Conservation (phyloP, 2,888 invertebrate genomes). For the Atherix ibis region DNA sequence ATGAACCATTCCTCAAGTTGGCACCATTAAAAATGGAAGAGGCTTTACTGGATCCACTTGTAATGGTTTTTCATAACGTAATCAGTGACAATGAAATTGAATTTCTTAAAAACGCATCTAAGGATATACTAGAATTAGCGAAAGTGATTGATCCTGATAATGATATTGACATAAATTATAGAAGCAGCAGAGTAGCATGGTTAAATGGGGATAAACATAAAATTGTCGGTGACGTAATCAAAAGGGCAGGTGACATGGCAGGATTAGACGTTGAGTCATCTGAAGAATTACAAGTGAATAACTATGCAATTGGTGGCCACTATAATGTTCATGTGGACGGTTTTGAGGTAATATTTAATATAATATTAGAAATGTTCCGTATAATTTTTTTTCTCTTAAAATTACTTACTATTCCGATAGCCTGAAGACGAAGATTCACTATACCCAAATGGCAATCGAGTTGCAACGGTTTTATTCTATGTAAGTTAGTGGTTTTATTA, state of each 20-base stretch:
- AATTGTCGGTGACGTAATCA: constrained; percentile 33
- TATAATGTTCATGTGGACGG: constrained; percentile 39
- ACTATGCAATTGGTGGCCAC: constrained; percentile 39
- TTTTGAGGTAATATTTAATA: constrained; percentile 54
- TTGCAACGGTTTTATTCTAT: constrained; percentile 29
- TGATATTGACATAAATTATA: constrained; percentile 47
- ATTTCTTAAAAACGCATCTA: constrained; percentile 35
- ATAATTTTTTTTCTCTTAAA: too few species aligned
- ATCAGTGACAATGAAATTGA: constrained; percentile 41
- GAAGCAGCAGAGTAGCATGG: constrained; percentile 47
- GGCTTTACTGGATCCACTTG: constrained; percentile 34
- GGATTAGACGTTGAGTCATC: constrained; percentile 40
- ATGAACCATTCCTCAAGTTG: constrained; percentile 29
- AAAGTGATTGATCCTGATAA: constrained; percentile 76
- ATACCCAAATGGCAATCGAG: constrained; percentile 27
- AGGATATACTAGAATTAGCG: constrained; percentile 43
- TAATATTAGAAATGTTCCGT: too few species aligned
- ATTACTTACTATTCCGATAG: too few species aligned
- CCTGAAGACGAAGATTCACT: too few species aligned
- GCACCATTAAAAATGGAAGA: constrained; percentile 38
- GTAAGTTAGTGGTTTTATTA: constrained; percentile 16
- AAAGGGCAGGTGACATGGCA: constrained; percentile 38
- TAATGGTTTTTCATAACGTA: constrained; percentile 40
- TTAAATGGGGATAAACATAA: constrained; percentile 34
- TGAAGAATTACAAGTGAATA: constrained; percentile 39